Evolutionary conservation across 2,797 vertebrate genomes (phyloP).

Genomic region (Knipowitschia caucasica): DNA sequence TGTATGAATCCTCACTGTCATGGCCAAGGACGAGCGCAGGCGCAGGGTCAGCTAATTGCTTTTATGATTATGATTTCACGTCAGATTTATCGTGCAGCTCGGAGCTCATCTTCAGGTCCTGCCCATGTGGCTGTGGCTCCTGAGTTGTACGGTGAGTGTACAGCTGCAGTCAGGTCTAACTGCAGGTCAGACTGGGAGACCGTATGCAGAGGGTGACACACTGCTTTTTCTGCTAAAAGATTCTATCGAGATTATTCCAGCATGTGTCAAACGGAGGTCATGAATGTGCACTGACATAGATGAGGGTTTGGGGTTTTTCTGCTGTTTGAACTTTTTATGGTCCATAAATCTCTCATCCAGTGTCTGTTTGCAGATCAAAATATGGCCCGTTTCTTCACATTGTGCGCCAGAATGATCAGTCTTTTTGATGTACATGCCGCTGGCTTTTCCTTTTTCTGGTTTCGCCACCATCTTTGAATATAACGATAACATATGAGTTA

Average conservation of each 20-base stretch:
- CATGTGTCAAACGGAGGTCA: constrained; percentile 63
- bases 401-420: constrained; percentile 65
- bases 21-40: constrained; percentile 78
- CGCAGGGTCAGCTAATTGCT: constrained; percentile 85
- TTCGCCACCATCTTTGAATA: constrained; percentile 68
- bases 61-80: constrained; percentile 86
- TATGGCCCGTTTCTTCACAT: constrained; percentile 55
- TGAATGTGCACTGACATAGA: constrained; percentile 62
- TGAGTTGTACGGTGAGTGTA: constrained; percentile 72
- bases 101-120: constrained; percentile 75
- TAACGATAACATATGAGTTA: constrained; percentile 67
- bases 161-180: constrained; percentile 76
- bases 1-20: constrained; percentile 82
- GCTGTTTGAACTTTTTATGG: constrained; percentile 69
- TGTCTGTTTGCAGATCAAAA: constrained; percentile 65
- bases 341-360: constrained; percentile 66
- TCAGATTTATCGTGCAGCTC: constrained; percentile 84
- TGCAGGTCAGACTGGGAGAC: constrained; percentile 72
- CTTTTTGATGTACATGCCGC: constrained; percentile 64
- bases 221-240: constrained; percentile 68
- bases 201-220: constrained; percentile 62
- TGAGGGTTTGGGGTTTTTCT: constrained; percentile 62
- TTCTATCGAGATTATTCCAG: constrained; percentile 14
- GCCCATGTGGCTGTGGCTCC: constrained; percentile 68
- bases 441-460: constrained; percentile 36